Evolutionary conservation across 2,113 vertebrate species (phyloP), one percentile per base, ranked within the genome.

Genomic region (Paramormyrops kingsleyae): DNA sequence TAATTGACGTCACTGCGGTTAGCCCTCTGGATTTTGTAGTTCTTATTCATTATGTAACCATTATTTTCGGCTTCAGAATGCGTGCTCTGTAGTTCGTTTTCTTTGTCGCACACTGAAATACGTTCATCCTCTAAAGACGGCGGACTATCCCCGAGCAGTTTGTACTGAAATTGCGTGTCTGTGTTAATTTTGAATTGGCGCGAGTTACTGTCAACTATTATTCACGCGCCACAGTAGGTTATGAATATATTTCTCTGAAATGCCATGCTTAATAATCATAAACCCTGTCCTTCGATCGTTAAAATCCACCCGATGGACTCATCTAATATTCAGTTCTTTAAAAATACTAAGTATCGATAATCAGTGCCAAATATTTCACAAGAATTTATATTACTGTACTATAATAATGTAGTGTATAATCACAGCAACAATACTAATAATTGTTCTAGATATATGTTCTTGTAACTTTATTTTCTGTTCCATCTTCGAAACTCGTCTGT

Each of bases 11-110:
- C 92, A 93, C n/a, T 8, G 10, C 21, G 6, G 42, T 59, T 19
- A 62, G 90, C 39, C 42, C 77, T 74, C 13, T 92, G 93, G 93
- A 91, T 90, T 50, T 89, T 93, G 93, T 87, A 92, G 92, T 93
- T 91, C 27, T 49, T 6, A 39, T 13, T 12, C 31, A n/a, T 90
- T 88, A 80, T 66, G 74, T 88, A 91, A 90, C 19, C 15, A 35
- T 15, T 44, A n/a, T 27, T 27, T 49, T 4, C 1, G 2, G 6
- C 2, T 24, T 9, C 39, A 19, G 52, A 27, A 50, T 15, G 9
- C 19, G 31, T 15, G 46, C 47, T 42, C 47, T 91, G 91, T 91
- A 91, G 91, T 89, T 90, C 47, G 8, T 47, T 44, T 42, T 90
- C 62, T n/a, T 42, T 87, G 92, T 89, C 91, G 93, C 92, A 89